Base-by-base conservation (phyloP, 2,797 vertebrate species). In the Scleropages formosus region DNA sequence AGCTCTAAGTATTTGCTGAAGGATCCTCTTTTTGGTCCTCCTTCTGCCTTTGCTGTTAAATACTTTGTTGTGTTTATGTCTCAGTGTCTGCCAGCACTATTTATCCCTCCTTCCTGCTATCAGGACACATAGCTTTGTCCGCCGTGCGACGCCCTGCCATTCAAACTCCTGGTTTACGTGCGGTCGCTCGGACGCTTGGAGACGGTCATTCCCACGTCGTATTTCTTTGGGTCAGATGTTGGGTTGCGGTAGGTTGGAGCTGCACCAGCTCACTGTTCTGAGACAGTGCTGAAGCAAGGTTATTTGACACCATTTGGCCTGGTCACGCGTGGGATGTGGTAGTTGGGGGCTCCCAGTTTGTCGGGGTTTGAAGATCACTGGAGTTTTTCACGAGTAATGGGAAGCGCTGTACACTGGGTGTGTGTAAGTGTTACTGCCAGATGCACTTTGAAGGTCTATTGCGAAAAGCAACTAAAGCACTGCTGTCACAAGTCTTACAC, bases 351-450 rank as follows among this genome's bases (percentile, higher is more conserved):
- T 39, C 31, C 31, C 2, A 6, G 6, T 39, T 31, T 39, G 31
- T 39, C 6, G 31, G 31, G 31, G 31, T 39, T 6, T 31, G 31
- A 31, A 6, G 31, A 39, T 26, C 44, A 8, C n/a, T 26, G 22
- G 10, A 2, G 15, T 51, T 10, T 4, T n/a, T 6, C 8, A 44
- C 1, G 15, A 26, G 69, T 46, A 9, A 13, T 13, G 66, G 20
- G 31, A 51, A 4, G 20, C 49, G 47, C 66, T 9, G 7, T 11
- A 39, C n/a, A n/a, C 53, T 66, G 74, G 64, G 31, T 26, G 49
- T 67, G 64, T 22, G 12, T 39, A 47, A 75, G 49, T 22, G n/a
- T 56, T 4, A 53, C 61, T 74, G 24, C 61, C 72, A 73, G 60
- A 59, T 74, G 20, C 22, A 16, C 16, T n/a, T n/a, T 20, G 60